phyloP scores from a whole-genome alignment of 30 jellyfish, hydroid and myxozoan genomes.

The Sanderia malayensis region DNA sequence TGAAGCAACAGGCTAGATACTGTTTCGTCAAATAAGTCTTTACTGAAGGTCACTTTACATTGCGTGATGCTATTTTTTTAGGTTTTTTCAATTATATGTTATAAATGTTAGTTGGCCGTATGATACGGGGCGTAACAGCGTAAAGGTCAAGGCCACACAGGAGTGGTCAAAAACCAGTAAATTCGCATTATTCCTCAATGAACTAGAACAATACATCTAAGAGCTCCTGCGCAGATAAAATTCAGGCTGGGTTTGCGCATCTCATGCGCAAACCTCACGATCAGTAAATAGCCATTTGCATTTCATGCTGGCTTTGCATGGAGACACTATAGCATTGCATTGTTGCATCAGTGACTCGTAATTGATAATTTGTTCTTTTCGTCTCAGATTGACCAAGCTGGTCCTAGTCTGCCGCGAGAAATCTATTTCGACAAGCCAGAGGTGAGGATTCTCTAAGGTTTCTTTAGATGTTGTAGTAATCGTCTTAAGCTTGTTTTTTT shows the following conservation, averaged over 20 bases:
- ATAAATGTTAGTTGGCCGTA: too few species aligned
- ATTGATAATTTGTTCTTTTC: neutral
- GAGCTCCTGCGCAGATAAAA: neutral
- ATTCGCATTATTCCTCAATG: neutral
- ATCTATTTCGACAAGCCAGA: conserved; percentile 70
- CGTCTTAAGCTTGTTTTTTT: too few species aligned
- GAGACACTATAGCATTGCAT: neutral
- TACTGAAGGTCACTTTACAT: too few species aligned
- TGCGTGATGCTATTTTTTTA: too few species aligned
- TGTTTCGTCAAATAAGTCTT: too few species aligned
- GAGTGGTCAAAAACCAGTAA: neutral
- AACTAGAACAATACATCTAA: neutral
- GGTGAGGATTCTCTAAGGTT: conserved; percentile 55
- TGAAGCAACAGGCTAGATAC: too few species aligned
- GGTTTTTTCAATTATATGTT: too few species aligned
- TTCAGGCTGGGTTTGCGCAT: neutral
- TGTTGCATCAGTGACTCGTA: neutral
- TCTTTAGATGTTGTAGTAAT: too few species aligned
- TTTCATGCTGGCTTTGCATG: too few species aligned
- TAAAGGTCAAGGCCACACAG: neutral
- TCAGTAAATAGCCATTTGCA: too few species aligned
- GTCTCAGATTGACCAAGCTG: conserved; percentile 96
- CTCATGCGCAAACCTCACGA: too few species aligned
- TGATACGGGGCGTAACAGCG: neutral
- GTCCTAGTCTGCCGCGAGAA: conserved; percentile 97